Percentiles rank a stretch among this genome's conserved stretches.
Conservation (phyloP, 92 coral and sea anemone species). For the Phenganax stokvisi region DNA sequence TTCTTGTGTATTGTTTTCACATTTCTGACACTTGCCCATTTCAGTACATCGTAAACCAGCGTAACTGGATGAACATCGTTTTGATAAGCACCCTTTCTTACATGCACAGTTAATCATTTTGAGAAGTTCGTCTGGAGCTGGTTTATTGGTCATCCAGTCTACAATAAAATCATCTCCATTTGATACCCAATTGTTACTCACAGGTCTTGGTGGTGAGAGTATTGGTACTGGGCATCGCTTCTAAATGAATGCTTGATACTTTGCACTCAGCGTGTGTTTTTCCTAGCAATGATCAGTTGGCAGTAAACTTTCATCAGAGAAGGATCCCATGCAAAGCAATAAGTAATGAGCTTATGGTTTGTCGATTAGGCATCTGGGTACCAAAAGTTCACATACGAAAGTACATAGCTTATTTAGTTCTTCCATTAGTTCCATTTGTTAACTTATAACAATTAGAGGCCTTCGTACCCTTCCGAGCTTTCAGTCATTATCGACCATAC, state of each 20-base stretch:
- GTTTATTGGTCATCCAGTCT: not conserved
- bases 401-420: not conserved
- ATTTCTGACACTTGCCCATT: constrained; percentile 8
- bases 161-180: not conserved
- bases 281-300: not conserved
- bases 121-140: constrained; percentile 1
- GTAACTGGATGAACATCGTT: not conserved
- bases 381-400: constrained; percentile 30
- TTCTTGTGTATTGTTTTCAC: not conserved
- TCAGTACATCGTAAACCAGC: not conserved
- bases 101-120: not conserved
- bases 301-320: not conserved
- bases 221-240: not conserved
- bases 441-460: not conserved
- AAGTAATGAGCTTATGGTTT: constrained; percentile 23
- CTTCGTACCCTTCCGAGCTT: too few species aligned
- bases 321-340: constrained; percentile 31
- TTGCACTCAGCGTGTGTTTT: constrained; percentile 5
- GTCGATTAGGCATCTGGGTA: not conserved
- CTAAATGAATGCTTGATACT: constrained; percentile 15
- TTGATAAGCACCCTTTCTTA: not conserved
- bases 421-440: not conserved
- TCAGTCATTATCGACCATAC: not conserved
- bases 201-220: constrained; percentile 5
- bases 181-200: not conserved